Percentiles rank a stretch among this genome's conserved stretches.
phyloP scores from a whole-genome alignment of 2,888 invertebrate species.

The Drosophila yooni region DNA sequence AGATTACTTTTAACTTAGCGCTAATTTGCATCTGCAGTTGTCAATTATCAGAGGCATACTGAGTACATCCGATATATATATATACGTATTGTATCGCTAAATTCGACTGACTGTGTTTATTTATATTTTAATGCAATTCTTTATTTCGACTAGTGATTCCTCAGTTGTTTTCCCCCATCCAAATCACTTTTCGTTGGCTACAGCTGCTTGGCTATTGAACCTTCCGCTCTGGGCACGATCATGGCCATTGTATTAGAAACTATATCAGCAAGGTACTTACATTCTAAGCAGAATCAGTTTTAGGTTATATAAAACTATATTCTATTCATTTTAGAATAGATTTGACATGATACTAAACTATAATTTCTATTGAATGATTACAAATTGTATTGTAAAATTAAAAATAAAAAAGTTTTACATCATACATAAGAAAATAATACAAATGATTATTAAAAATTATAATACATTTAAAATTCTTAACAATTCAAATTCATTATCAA shows the following conservation, averaged over 20 bases:
- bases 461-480: not conserved
- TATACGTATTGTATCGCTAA: constrained; percentile 15
- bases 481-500: not conserved
- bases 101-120: constrained; percentile 44
- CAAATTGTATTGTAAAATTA: not conserved
- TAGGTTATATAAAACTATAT: too few species aligned
- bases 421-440: not conserved
- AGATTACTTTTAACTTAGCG: constrained; percentile 31
- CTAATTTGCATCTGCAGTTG: constrained; percentile 48
- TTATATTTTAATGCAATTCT: constrained; percentile 69
- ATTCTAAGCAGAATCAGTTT: not conserved
- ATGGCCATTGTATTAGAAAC: constrained; percentile 37
- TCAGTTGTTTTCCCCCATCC: constrained; percentile 2
- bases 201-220: constrained; percentile 47
- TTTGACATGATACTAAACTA: not conserved
- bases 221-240: constrained; percentile 25
- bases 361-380: not conserved
- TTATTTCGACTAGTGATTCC: constrained; percentile 58
- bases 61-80: constrained; percentile 14
- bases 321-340: not conserved
- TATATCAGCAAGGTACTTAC: not conserved
- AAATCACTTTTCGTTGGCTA: constrained; percentile 2
- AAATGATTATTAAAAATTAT: not conserved
- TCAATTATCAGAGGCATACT: constrained; percentile 51
- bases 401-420: not conserved